A percentile compares a stretch with the other conserved stretches of the same genome.
Conservation (phyloP, 1,140 invertebrate species). For the Tetraneura akinire region DNA sequence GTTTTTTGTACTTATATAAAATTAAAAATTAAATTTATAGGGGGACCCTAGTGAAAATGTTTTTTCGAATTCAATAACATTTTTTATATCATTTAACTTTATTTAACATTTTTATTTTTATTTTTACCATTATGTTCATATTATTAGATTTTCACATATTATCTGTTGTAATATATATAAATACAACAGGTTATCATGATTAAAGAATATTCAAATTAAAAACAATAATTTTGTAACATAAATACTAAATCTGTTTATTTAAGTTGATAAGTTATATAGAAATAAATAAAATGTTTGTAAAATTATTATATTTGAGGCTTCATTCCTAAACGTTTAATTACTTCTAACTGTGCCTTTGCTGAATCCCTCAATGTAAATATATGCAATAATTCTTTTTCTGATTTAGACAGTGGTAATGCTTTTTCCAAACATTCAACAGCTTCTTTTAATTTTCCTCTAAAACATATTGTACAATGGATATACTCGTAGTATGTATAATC, state of each 20-base stretch:
- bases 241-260: constrained; percentile 1
- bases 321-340: constrained; percentile 68
- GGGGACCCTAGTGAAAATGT: too few species aligned
- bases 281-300: not conserved
- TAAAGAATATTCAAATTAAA: not conserved
- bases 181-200: too few species aligned
- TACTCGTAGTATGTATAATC: too few species aligned
- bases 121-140: too few species aligned
- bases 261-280: not conserved
- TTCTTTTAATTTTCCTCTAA: constrained; percentile 77
- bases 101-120: too few species aligned
- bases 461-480: constrained; percentile 57
- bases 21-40: too few species aligned
- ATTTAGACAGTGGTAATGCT: constrained; percentile 82
- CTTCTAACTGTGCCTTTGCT: constrained; percentile 80
- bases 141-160: too few species aligned
- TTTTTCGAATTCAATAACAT: too few species aligned
- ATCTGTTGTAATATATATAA: too few species aligned
- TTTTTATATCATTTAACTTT: too few species aligned
- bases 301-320: constrained; percentile 36
- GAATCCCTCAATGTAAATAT: constrained; percentile 83
- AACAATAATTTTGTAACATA: not conserved
- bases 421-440: constrained; percentile 86
- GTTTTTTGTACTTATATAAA: too few species aligned
- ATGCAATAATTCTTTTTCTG: constrained; percentile 83